Evolutionary conservation across 2,888 invertebrate species (phyloP), one percentile per base, ranked within the genome.

Genomic region (Agriotes lineatus): DNA sequence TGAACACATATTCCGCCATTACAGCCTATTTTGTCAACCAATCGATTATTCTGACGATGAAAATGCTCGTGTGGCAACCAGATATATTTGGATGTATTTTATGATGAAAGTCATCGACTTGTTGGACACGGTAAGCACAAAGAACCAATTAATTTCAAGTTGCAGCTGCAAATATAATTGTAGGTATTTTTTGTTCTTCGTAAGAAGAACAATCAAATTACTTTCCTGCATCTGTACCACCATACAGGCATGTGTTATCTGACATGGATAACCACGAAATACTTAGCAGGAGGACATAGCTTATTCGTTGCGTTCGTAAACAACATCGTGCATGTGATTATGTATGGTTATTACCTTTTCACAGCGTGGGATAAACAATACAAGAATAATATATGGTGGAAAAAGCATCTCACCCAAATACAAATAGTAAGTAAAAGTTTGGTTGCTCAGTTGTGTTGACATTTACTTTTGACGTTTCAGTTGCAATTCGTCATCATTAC

Each of bases 201-300:
- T 62, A 95, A 96, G 83, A 95, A 94, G 79, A 88, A 90, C 73
- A 90, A 89, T 67, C 96, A 96, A 85, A 87, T 95, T 12, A 88
- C 93, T 1, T 95, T 95, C 78, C 87, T 96, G 22, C 96, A 96
- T 79, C 90, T 95, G 3, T 95, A 95, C 79, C 96, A 96, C 82
- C 96, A 96, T 80, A 87, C 90, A 0, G 93, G 93, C 0, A 95
- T 96, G 94, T 88, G 92, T 0, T 35, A 90, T 3, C 87, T 90
- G 0, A 85, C 86, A 65, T 95, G 93, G 90, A 80, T 84, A 12
- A 88, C 85, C 1, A 79, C 83, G 0, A 92, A 90, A 84, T 91
- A 88, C 76, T 75, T 88, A 0, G 85, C 89, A 82, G 93, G 93
- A 79, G 93, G 93, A 0, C 91, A 92, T 77, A 88, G 87, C 0